These are phyloP conservation scores for Eidolon helvum DNA, from an alignment of 2,113 vertebrate species.

Conservation along the genomic window DNA sequence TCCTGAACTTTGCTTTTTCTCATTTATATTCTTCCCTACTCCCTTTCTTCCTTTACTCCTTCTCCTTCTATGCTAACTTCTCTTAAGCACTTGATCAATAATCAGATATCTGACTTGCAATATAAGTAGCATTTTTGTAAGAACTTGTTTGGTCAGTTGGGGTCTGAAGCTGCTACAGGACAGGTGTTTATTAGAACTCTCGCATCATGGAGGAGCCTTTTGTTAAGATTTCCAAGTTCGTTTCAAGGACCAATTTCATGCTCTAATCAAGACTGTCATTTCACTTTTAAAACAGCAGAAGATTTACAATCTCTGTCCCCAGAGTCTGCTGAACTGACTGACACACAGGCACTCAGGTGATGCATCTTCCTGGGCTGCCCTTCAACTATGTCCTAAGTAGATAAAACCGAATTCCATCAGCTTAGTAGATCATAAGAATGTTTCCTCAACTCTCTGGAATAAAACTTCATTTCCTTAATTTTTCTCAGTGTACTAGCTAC, in stretches of 20 bases:
- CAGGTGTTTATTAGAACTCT: conserved; percentile 5
- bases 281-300: background rate
- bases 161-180: background rate
- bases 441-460: background rate
- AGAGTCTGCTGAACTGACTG: background rate
- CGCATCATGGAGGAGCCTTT: background rate
- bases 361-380: background rate
- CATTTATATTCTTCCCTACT: background rate
- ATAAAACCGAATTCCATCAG: background rate
- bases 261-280: background rate
- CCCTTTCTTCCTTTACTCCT: background rate
- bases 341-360: background rate
- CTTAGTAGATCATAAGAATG: background rate
- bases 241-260: conserved; percentile 31
- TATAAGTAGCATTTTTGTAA: background rate
- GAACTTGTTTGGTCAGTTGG: background rate
- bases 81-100: background rate
- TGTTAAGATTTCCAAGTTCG: conserved; percentile 54
- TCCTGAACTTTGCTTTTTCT: background rate
- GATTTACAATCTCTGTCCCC: conserved; percentile 3
- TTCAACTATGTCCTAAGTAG: background rate
- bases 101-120: background rate
- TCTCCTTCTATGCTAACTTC: background rate
- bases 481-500: background rate
- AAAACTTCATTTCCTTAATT: background rate